Conservation (phyloP, 2,888 invertebrate species). For the Dusona sp. region DNA sequence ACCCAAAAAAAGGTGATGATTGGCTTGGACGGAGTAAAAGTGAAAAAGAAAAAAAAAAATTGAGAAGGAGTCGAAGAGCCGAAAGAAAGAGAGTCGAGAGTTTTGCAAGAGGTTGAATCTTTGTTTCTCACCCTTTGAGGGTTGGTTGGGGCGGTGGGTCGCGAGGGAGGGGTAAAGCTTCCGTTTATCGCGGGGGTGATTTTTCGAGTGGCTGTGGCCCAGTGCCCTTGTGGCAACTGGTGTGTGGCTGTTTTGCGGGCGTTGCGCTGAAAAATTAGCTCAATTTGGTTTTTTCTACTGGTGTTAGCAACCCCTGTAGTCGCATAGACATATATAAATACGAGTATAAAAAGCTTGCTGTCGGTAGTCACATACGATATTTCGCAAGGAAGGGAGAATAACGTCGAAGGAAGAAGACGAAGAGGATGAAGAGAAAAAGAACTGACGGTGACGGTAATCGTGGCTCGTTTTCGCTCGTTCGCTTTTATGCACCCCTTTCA, state of each 20-base stretch:
- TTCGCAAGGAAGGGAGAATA: slow-evolving; percentile 34
- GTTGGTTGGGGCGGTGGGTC: slow-evolving; percentile 10
- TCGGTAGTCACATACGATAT: slow-evolving; percentile 11
- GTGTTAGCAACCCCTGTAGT: slow-evolving; percentile 2
- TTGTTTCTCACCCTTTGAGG: slow-evolving; percentile 60
- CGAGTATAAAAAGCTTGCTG: background rate
- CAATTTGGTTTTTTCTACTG: slow-evolving; percentile 73
- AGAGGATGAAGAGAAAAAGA: slow-evolving; percentile 11
- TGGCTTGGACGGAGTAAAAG: background rate
- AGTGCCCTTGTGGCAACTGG: slow-evolving; percentile 75
- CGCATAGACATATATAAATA: background rate
- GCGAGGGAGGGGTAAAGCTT: slow-evolving; percentile 41
- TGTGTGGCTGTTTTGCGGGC: slow-evolving; percentile 51
- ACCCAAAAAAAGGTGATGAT: background rate
- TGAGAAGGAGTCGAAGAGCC: background rate
- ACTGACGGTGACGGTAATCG: slow-evolving; percentile 60
- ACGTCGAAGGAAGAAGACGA: slow-evolving; percentile 31
- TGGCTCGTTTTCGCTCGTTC: slow-evolving; percentile 63
- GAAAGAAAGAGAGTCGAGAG: slow-evolving; percentile 48
- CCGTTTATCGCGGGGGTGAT: slow-evolving; percentile 63
- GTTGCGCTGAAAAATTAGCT: slow-evolving; percentile 77
- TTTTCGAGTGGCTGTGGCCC: slow-evolving; percentile 74
- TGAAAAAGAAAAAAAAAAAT: background rate
- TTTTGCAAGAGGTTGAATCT: slow-evolving; percentile 60
- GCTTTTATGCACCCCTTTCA: slow-evolving; percentile 66